Base-by-base conservation (phyloP, 1,140 invertebrate genomes). In the Eumaeus atala region DNA sequence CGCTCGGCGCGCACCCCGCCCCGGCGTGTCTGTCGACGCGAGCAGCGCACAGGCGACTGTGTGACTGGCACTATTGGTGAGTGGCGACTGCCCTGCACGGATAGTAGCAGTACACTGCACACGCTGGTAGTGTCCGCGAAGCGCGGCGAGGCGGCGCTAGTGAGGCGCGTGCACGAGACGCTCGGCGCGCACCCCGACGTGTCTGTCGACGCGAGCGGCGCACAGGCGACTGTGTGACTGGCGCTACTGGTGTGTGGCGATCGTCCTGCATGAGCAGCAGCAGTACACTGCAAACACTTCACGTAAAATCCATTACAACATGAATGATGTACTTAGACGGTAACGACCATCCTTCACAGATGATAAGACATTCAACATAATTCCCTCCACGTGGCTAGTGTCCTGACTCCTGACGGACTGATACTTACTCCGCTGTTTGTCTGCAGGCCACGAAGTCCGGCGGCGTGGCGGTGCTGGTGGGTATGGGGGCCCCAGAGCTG, bases 161-260 rank as follows among this genome's bases (percentile, higher is more conserved):
- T 38, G 12, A 16, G 12, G 14, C 12, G 40, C 17, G 11, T 44
- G 40, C 12, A 16, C 21, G 71, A 90, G 48, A 61, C 89, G 0
- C 86, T 97, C 56, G 93, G 92, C 3, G 88, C 81, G 3, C 86
- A 89, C 57, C 95, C 96, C n/a, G n/a, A 95, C 61, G 90, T 93
- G 36, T 92, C 93, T 0, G 93, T 98, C 48, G 97, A 99, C 74
- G 97, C 96, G 56, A 94, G 92, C 63, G 97, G 97, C 35, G 94
- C 92, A 0, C 91, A 96, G 80, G 77, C 92, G n/a, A 93, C 92
- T 38, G 92, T 95, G 42, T 89, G 92, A 28, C 82, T 96, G 33
- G 93, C 92, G 0, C 91, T 98, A 62, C 85, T 91, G 79, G 95
- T 96, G 69, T 87, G 89, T 50, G 47, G 21, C 21, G 21, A 28